A percentile compares a stretch with the other conserved stretches of the same genome.
These are phyloP conservation scores for Oncopeltus fasciatus DNA, from an alignment of 1,140 invertebrate species.

Conservation along the genomic window DNA sequence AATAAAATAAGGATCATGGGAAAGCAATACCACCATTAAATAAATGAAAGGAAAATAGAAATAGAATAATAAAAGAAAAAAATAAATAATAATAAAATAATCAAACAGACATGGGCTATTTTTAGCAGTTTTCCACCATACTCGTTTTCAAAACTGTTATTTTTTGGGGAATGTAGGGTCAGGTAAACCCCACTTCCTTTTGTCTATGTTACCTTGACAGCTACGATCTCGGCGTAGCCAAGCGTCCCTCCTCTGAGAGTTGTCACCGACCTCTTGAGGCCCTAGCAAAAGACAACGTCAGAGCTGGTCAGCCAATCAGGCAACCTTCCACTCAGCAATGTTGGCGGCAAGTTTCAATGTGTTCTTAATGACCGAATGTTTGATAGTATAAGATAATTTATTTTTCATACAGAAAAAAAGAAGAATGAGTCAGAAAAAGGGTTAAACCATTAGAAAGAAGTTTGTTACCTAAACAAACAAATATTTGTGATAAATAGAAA, in stretches of 20 bases:
- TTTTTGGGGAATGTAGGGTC: too few relatives aligned
- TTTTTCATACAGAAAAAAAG: too few relatives aligned
- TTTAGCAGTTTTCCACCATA: too few relatives aligned
- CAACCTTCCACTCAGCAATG: not conserved
- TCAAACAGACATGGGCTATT: not conserved
- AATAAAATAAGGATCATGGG: too few relatives aligned
- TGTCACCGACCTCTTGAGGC: slow-evolving; percentile 84
- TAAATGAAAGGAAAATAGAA: not conserved
- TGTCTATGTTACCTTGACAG: slow-evolving; percentile 63
- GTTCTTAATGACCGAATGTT: too few relatives aligned
- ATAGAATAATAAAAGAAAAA: not conserved
- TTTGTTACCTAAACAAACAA: too few relatives aligned
- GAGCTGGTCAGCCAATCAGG: not conserved
- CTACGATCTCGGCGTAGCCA: slow-evolving; percentile 86
- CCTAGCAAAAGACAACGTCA: slow-evolving; percentile 29
- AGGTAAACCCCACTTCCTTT: not conserved
- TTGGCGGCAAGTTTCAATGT: not conserved
- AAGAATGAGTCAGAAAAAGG: too few relatives aligned
- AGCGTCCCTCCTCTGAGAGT: slow-evolving; percentile 69
- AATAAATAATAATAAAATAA: not conserved
- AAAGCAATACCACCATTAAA: not conserved
- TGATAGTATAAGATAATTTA: too few relatives aligned
- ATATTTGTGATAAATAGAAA: too few relatives aligned
- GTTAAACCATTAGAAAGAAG: too few relatives aligned
- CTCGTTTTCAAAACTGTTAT: not conserved